These are phyloP conservation scores for Mythimna lalbum DNA, from an alignment of 2,888 invertebrate species.

Conservation along the genomic window DNA sequence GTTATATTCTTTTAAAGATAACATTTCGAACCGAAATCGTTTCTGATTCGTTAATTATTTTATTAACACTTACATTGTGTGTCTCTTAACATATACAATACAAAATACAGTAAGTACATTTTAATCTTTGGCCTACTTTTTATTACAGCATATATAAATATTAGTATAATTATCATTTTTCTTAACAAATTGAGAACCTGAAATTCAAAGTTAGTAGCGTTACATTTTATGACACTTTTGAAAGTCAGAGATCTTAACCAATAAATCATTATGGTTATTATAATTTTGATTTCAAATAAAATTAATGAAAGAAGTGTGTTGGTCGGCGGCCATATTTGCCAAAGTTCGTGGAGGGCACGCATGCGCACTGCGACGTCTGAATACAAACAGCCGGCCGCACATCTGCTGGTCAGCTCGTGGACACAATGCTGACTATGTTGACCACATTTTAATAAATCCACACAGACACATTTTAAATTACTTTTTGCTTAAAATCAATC, in stretches of 20 bases:
- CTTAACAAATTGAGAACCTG: not conserved
- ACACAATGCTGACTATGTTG: constrained; percentile 79
- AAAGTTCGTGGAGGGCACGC: constrained; percentile 75
- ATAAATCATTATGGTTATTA: not conserved
- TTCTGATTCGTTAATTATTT: not conserved
- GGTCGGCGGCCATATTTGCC: constrained; percentile 81
- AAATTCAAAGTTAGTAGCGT: not conserved
- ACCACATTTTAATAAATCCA: constrained; percentile 62
- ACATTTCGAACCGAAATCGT: not conserved
- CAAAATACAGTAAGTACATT: too few relatives aligned
- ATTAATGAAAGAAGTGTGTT: constrained; percentile 44
- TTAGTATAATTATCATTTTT: not conserved
- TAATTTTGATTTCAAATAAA: constrained; percentile 13
- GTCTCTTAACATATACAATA: not conserved
- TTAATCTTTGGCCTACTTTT: not conserved
- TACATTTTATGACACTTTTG: not conserved
- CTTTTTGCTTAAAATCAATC: not conserved
- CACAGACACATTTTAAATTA: constrained; percentile 27
- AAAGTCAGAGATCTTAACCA: not conserved
- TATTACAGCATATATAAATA: not conserved
- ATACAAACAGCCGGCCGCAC: constrained; percentile 87
- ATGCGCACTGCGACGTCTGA: constrained; percentile 79
- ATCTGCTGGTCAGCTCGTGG: constrained; percentile 90
- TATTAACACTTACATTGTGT: not conserved
- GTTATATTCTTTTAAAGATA: not conserved